phyloP scores from a whole-genome alignment of 2,888 invertebrate genomes.

The Lochmaea crataegi region DNA sequence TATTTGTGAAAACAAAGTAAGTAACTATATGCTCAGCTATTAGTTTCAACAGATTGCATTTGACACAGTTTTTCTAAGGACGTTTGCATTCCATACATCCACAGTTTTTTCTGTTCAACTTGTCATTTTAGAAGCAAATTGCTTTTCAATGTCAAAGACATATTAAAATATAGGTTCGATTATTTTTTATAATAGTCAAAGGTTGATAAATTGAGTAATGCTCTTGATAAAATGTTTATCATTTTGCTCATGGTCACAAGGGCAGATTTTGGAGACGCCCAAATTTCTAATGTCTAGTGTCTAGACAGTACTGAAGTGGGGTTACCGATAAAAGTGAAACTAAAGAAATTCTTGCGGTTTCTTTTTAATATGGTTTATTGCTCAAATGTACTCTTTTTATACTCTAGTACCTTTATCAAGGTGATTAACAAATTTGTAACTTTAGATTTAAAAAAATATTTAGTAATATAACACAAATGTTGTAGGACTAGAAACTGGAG shows the following conservation, averaged over 20 bases:
- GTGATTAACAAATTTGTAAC: background rate
- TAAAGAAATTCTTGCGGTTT: conserved; percentile 11
- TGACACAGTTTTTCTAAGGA: conserved; percentile 34
- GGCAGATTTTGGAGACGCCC: conserved; percentile 40
- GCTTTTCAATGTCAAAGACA: conserved; percentile 32
- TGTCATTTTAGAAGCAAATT: conserved; percentile 31
- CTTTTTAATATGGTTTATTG: conserved; percentile 1
- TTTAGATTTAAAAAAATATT: background rate
- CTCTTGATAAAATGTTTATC: conserved; percentile 4
- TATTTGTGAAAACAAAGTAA: conserved; percentile 34
- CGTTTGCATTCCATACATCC: conserved; percentile 33
- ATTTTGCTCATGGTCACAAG: conserved; percentile 33
- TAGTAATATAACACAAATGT: background rate
- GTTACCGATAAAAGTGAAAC: conserved; percentile 28
- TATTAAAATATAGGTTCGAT: conserved; percentile 16
- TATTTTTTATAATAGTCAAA: background rate
- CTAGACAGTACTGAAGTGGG: conserved; percentile 28
- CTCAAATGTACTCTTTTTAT: background rate
- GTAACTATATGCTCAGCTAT: conserved; percentile 10
- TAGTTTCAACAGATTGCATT: conserved; percentile 23
- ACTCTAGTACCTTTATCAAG: background rate
- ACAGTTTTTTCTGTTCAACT: conserved; percentile 27
- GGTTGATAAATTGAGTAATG: background rate
- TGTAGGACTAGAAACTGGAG: background rate
- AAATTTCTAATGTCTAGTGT: conserved; percentile 33